A percentile compares a stretch with the other conserved stretches of the same genome.
These are phyloP conservation scores for Crypturellus tataupa DNA, from an alignment of 2,797 vertebrate species.

Conservation along the genomic window DNA sequence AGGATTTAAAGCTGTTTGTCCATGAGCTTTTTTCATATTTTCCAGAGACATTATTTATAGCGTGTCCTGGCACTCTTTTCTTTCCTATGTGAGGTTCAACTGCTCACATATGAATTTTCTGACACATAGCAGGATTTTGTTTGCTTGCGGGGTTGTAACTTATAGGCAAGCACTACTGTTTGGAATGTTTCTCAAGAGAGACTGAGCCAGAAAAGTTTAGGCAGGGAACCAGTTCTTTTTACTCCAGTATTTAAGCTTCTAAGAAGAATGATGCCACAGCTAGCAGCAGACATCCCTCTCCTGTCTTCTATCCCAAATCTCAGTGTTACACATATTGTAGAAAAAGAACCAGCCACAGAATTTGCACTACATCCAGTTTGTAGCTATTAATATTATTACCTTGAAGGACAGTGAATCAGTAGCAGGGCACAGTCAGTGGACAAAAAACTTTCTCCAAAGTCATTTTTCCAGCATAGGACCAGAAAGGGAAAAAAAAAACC, in stretches of 20 bases:
- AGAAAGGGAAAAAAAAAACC: background rate
- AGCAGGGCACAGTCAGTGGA: background rate
- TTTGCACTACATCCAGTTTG: background rate
- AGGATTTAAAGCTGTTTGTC: background rate
- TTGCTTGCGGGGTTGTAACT: background rate
- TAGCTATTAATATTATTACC: background rate
- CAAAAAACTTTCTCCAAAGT: background rate
- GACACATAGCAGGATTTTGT: background rate
- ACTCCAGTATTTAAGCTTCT: background rate
- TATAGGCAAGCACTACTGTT: background rate
- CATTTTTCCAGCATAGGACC: background rate
- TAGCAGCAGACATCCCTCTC: background rate
- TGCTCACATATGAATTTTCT: background rate
- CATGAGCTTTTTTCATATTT: background rate
- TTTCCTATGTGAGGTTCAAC: background rate
- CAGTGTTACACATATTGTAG: background rate
- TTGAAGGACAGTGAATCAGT: background rate
- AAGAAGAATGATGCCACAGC: background rate
- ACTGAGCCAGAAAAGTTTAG: background rate
- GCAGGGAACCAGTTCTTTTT: background rate
- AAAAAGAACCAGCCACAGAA: background rate
- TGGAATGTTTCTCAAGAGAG: background rate
- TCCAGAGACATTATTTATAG: background rate
- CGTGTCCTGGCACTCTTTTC: background rate
- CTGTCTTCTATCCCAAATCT: background rate